These are phyloP conservation scores for Xiphias gladius DNA, from an alignment of 2,113 vertebrate species.

Conservation along the genomic window DNA sequence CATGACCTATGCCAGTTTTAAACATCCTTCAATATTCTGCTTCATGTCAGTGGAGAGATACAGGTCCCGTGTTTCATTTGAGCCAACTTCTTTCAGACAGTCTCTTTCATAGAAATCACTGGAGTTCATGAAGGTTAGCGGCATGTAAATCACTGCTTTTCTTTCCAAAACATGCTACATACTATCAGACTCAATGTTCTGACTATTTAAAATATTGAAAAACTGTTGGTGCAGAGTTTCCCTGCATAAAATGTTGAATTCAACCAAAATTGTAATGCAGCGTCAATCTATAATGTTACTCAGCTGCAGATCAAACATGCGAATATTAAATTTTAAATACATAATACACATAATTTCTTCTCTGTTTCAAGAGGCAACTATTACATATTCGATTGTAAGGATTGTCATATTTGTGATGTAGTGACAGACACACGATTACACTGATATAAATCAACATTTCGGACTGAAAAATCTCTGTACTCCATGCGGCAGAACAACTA, in stretches of 20 bases:
- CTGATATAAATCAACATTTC: not conserved
- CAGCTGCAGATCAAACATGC: not conserved
- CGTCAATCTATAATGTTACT: not conserved
- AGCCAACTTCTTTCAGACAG: slow-evolving; percentile 6
- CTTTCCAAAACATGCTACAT: slow-evolving; percentile 3
- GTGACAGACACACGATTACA: not conserved
- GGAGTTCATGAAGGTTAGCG: not conserved
- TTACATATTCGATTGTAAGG: not conserved
- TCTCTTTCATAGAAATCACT: not conserved
- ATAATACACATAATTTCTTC: not conserved
- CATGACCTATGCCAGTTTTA: slow-evolving; percentile 51
- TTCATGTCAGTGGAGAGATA: slow-evolving; percentile 20
- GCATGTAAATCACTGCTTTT: not conserved
- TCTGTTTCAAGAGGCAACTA: not conserved
- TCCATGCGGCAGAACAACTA: too few species aligned
- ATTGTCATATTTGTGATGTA: not conserved
- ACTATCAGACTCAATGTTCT: slow-evolving; percentile 6
- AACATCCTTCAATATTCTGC: slow-evolving; percentile 26
- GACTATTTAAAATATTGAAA: not conserved
- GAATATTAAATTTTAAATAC: not conserved
- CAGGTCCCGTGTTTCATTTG: not conserved
- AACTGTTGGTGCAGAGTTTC: not conserved
- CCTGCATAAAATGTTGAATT: not conserved
- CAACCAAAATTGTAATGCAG: not conserved
- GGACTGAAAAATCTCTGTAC: too few species aligned